Base-by-base conservation (phyloP, 2,888 invertebrate species). In the Synergus itoensis region DNA sequence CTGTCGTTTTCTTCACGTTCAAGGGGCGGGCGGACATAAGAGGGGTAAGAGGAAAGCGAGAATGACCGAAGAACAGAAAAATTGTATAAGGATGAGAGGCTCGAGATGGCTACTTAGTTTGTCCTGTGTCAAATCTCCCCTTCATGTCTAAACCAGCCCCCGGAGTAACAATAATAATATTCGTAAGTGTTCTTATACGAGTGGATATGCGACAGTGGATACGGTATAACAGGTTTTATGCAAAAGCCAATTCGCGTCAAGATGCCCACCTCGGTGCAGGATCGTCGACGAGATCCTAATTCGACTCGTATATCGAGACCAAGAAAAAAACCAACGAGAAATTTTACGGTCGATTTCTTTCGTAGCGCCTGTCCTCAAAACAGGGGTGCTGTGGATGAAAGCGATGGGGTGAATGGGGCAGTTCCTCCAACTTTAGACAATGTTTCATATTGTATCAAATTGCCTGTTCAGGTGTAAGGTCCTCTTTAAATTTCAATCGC, bases 71-170 rank as follows among this genome's bases (percentile, higher is more conserved):
- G 53, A 76, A 41, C 60, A 45, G 80, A 63, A 78, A 48, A 45
- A 43, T 57, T 57, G 45, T 18, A 48, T 48, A 62, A 69, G 45
- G 16, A 53, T 18, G 18, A 75, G 65, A 73, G 81, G 73, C 79
- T 87, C 87, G 88, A 88, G 89, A 90, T 89, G 86, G 90, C 88
- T 89, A 90, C 87, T 90, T 89, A 89, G 88, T 86, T 88, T 84
- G 87, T 87, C 84, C 84, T 87, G 86, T 85, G 86, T 88, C 85
- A 82, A 85, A 86, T 85, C 83, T 81, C 87, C 86, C 87, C 86
- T 87, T 81, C 82, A 76, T 45, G 43, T 62, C 43, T 62, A 76
- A 76, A 62, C 76, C 78, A 80, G 80, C 82, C 80, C 79, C 76
- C 77, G 77, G 64, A 79, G 81, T 79, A 69, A 82, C 83, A 81